Base-by-base conservation (phyloP, 2,113 vertebrate genomes). In the Rhea pennata region DNA sequence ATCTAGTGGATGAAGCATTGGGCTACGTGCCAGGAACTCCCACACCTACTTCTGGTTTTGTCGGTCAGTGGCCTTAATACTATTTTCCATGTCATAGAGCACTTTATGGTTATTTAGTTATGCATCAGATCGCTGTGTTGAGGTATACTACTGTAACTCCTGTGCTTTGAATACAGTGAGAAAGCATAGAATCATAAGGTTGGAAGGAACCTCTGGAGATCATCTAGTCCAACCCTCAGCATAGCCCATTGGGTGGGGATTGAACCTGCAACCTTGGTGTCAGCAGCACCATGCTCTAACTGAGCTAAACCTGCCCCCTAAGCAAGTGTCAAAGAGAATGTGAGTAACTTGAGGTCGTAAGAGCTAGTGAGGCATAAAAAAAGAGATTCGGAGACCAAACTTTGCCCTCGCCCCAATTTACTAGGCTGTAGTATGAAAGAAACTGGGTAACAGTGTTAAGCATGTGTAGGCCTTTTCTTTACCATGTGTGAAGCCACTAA, bases 61-160 rank as follows among this genome's bases (percentile, higher is more conserved):
- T 83, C 4, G 3, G 40, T 36, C 21, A 7, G 36, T 70, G 73
- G 58, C 67, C 56, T 76, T 73, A 87, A 51, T 69, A 16, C 19
- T 66, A 0, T 91, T 93, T 93, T 79, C 88, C 29, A 14, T 73
- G 64, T 83, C 76, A 80, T 54, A 80, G 92, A 77, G 53, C 36
- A 31, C 36, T 90, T 93, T 3, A 20, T 91, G 65, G 12, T 29
- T 96, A 26, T 77, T 96, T 84, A 84, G 79, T 77, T 93, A 92
- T 51, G 72, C 85, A 92, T 95, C 88, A 53, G 20, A 67, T 54
- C 23, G 64, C 46, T 3, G 0, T 31, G 1, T 8, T 70, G 36
- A 92, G 59, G 59, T 88, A 64, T 92, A 56, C 12, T 77, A 4
- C 53, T 94, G 78, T 67, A 50, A 74, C 26, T 83, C 64, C 64